Base-by-base conservation (phyloP, 1,140 invertebrate species). In the Calephelis virginiensis region DNA sequence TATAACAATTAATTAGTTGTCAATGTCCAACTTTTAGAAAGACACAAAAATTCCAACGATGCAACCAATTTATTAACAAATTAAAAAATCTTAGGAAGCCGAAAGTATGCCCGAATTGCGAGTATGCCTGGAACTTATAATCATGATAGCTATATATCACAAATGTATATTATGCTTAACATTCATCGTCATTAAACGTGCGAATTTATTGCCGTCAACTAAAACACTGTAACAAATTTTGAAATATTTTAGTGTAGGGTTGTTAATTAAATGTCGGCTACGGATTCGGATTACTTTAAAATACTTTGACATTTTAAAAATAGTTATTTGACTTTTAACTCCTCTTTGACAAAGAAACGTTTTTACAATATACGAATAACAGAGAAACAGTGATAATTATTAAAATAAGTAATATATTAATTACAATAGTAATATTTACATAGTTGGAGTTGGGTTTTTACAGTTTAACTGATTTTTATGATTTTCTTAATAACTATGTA, bases 131-230 rank as follows among this genome's bases (percentile, higher is more conserved):
- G 53, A 59, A 59, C 53, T 59, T 28, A 59, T 59, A 59, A 59
- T 59, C 53, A 37, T 38, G 53, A 59, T 38, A 14, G 47, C 40
- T 10, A 50, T 62, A 62, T 46, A 62, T 62, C 61, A 46, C 43
- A 46, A 63, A 46, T 43, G 53, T 56, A 46, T 28, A 64, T 65
- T 71, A 62, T 66, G 61, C 46, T 40, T 45, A 61, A 53, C 62
- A 69, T 69, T 70, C 64, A 60, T 43, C 47, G 73, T 71, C 72
- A 70, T 75, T 75, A 73, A 70, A 72, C n/a, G 49, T 14, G 47
- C 67, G 67, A 64, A 75, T 75, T 75, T 75, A 73, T 73, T 13
- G 61, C 71, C 60, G 71, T 70, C 71, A 64, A 64, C 70, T 45
- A 72, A 70, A 68, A 67, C 71, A 69, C 59, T 70, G 71, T 69